phyloP scores from a whole-genome alignment of 2,113 vertebrate genomes.

The Tenrec ecaudatus region DNA sequence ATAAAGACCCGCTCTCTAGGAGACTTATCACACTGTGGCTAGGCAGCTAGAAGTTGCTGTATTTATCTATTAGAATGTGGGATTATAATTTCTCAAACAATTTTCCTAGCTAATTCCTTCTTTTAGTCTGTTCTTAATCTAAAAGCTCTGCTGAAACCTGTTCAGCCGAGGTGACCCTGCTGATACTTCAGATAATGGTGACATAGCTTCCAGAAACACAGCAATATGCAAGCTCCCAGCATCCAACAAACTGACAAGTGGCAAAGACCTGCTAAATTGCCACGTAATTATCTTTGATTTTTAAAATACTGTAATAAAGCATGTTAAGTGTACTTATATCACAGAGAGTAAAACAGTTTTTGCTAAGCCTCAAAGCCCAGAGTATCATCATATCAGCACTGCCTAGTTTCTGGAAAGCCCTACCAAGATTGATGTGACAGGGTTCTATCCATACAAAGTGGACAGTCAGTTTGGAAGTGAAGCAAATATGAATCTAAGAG shows the following conservation, averaged over 20 bases:
- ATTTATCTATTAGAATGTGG: constrained; percentile 56
- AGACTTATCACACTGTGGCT: constrained; percentile 8
- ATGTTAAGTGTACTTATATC: constrained; percentile 41
- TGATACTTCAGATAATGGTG: too few species aligned
- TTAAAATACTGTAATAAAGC: constrained; percentile 54
- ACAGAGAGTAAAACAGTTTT: constrained; percentile 47
- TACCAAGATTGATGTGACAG: constrained; percentile 55
- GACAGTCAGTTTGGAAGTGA: constrained; percentile 38
- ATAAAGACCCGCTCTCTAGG: constrained; percentile 34
- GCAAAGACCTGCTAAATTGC: constrained; percentile 54
- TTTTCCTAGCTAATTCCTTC: constrained; percentile 26
- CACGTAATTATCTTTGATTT: constrained; percentile 66
- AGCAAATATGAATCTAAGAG: constrained; percentile 21
- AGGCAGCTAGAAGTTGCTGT: constrained; percentile 49
- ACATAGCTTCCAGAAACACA: too few species aligned
- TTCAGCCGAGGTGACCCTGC: too few species aligned
- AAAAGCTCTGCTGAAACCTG: too few species aligned
- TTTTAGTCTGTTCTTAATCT: too few species aligned
- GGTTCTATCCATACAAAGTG: constrained; percentile 51
- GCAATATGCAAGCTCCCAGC: too few species aligned
- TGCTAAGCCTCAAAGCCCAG: constrained; percentile 64
- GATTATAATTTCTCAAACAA: constrained; percentile 63
- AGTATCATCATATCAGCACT: constrained; percentile 14
- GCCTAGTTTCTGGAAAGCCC: constrained; percentile 65
- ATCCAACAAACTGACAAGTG: too few species aligned